Conservation (phyloP, 2,797 vertebrate species). For the Neostethus bicornis region DNA sequence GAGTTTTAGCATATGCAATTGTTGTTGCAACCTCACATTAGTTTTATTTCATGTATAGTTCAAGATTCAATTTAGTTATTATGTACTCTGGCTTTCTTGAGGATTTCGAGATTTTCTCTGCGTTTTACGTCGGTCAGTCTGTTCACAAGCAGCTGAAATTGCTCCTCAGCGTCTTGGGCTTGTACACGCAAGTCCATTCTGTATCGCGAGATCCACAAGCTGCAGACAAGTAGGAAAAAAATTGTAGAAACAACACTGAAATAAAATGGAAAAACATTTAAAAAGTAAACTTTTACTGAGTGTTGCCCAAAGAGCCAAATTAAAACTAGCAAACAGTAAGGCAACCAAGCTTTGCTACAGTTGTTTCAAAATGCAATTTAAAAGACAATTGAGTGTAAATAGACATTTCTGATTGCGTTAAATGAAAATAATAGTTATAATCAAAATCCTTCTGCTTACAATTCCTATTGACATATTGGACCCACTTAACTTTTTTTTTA, state of each 20-base stretch:
- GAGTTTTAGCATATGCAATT: no score
- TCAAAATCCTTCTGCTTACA: conserved; percentile 19
- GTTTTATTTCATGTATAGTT: background rate
- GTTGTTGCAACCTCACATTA: no score
- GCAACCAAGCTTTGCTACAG: background rate
- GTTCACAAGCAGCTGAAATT: conserved; percentile 84
- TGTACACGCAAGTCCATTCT: conserved; percentile 74
- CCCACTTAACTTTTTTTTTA: conserved; percentile 19
- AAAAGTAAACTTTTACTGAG: background rate
- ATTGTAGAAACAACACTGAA: background rate
- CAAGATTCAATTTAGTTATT: conserved; percentile 1
- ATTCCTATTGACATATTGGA: conserved; percentile 32
- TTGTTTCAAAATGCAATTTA: no score
- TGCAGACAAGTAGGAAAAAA: conserved; percentile 54
- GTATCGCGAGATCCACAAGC: conserved; percentile 87
- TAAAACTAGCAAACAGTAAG: no score
- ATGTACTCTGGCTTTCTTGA: conserved; percentile 76
- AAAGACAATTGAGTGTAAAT: no score
- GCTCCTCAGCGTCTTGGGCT: conserved; percentile 71
- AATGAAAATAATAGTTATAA: no score
- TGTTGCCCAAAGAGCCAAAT: no score
- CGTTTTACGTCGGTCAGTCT: conserved; percentile 84
- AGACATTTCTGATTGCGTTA: background rate
- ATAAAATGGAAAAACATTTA: background rate
- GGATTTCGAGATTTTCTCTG: conserved; percentile 82